Conservation (phyloP, 2,113 vertebrate genomes). For the Felis catus region DNA sequence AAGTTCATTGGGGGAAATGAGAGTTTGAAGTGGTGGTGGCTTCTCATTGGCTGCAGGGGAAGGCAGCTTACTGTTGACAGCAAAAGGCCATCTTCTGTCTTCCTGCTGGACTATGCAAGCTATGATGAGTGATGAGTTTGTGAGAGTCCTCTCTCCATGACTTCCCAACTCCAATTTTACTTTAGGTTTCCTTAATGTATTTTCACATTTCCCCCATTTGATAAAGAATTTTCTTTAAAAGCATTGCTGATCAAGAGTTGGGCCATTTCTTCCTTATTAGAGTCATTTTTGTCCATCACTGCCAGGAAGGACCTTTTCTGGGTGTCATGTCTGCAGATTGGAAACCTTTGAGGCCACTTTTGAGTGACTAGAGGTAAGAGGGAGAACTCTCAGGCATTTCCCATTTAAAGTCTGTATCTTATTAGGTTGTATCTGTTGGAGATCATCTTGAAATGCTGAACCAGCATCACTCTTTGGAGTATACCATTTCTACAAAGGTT, state of each 20-base stretch:
- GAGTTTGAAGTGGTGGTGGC: not conserved
- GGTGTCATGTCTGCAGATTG: not conserved
- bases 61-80: not conserved
- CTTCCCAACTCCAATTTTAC: not conserved
- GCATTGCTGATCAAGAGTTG: not conserved
- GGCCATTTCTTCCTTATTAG: not conserved
- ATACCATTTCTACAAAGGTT: not conserved
- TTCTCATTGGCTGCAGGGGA: not conserved
- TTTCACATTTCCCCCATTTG: not conserved
- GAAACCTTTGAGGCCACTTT: not conserved
- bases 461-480: not conserved
- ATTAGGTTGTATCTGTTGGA: not conserved
- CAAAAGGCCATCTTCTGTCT: not conserved
- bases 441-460: not conserved
- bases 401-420: not conserved
- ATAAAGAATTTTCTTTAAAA: not conserved
- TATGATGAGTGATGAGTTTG: not conserved
- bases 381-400: not conserved
- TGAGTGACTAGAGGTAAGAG: not conserved
- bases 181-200: not conserved
- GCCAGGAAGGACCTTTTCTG: not conserved
- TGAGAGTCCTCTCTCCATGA: not conserved
- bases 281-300: not conserved
- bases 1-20: not conserved
- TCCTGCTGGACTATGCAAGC: not conserved